Conservation (phyloP, 2,888 invertebrate species). For the Syritta pipiens region DNA sequence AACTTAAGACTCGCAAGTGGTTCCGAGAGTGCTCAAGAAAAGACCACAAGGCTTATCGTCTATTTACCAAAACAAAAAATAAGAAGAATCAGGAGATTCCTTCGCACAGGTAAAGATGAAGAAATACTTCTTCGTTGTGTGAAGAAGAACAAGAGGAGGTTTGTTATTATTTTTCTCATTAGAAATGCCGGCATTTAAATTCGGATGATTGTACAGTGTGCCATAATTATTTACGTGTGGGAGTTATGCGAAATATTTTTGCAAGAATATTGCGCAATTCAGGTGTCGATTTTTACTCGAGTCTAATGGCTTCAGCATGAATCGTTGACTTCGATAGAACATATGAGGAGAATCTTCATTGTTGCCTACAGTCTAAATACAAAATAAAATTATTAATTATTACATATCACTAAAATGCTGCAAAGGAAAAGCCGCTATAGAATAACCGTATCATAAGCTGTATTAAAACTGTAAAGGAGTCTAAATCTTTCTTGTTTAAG, state of each 20-base stretch:
- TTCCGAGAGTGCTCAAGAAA: no score
- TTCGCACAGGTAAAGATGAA: conserved; percentile 6
- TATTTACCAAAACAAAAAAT: conserved; percentile 42
- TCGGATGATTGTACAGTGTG: background rate
- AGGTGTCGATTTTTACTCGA: background rate
- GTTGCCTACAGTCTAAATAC: no score
- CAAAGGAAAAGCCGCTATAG: no score
- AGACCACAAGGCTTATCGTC: background rate
- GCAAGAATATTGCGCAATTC: conserved; percentile 19
- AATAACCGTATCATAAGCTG: no score
- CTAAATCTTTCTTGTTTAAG: no score
- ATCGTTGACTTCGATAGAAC: no score
- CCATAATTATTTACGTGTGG: background rate
- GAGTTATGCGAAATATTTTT: background rate
- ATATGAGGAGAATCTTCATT: no score
- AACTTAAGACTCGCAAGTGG: no score
- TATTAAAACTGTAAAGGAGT: no score
- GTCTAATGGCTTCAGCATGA: no score
- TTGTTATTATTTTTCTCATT: conserved; percentile 29
- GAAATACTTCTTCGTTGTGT: conserved; percentile 10
- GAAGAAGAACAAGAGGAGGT: conserved; percentile 41
- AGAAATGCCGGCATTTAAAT: conserved; percentile 23
- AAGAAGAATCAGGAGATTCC: conserved; percentile 19
- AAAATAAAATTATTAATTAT: no score
- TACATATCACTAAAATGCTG: no score